Conservation (phyloP, 1,140 invertebrate genomes). For the Lepidurus couesii region DNA sequence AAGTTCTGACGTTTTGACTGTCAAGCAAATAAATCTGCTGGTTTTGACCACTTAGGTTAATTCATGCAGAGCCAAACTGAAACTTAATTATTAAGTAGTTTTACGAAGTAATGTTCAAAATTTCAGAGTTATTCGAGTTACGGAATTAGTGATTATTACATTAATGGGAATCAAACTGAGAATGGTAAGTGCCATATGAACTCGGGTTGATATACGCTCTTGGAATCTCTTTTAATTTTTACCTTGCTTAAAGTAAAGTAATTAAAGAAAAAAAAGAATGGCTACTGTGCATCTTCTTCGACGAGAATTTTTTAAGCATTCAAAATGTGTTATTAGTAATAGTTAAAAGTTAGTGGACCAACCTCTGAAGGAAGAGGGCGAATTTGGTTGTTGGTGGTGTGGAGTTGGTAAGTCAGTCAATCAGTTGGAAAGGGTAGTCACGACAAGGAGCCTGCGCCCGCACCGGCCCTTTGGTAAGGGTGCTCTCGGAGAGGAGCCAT, state of each 20-base stretch:
- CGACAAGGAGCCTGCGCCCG: constrained; percentile 39
- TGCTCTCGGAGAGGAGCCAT: constrained; percentile 79
- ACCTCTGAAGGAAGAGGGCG: constrained; percentile 20
- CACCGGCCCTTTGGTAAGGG: constrained; percentile 85
- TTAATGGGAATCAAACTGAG: not conserved
- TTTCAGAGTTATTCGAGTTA: not conserved
- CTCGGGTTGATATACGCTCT: not conserved
- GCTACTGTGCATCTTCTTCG: not conserved
- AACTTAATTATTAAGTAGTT: too few relatives aligned
- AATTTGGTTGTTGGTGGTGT: constrained; percentile 22
- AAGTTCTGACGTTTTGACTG: not conserved
- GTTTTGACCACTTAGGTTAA: too few relatives aligned
- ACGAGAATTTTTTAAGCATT: not conserved
- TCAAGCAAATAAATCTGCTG: too few relatives aligned
- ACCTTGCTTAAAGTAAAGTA: too few relatives aligned
- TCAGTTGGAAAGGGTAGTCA: constrained; percentile 13
- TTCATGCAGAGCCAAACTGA: not conserved
- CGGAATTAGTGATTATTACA: not conserved
- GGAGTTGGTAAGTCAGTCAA: constrained; percentile 21
- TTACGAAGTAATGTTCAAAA: too few relatives aligned
- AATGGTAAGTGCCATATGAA: not conserved
- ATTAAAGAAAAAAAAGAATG: not conserved
- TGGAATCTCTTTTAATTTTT: not conserved
- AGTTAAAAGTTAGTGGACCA: constrained; percentile 12
- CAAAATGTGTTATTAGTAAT: not conserved